Evolutionary conservation across 2,888 invertebrate genomes (phyloP), one percentile per base, ranked within the genome.

Genomic region (Nectonema munidae): DNA sequence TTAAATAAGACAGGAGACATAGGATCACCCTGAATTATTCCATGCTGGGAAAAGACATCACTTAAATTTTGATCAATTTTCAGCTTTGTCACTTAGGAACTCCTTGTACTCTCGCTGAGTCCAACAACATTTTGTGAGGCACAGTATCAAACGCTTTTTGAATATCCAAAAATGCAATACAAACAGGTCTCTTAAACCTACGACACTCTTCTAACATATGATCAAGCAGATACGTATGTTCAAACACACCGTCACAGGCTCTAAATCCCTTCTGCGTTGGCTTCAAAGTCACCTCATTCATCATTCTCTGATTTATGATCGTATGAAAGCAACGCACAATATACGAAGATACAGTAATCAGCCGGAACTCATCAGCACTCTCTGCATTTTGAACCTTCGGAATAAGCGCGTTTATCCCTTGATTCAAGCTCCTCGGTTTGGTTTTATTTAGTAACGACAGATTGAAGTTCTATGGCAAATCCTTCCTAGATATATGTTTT

Each of bases 81-180:
- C n/a, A n/a, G n/a, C n/a, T n/a, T n/a, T n/a, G n/a, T n/a, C n/a
- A n/a, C n/a, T n/a, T n/a, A n/a, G n/a, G n/a, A 1, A 44, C 29
- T 6, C 39, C 37, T 35, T 11, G 2, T 40, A 34, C 21, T 3
- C 18, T 3, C 1, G 45, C 29, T 2, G 42, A 16, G 3, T 4
- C 4, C 5, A 36, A 15, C n/a, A 44, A 42, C 14, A 35, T 2
- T 37, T 39, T 0, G 41, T 54, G 53, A 11, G 53, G 50, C 2
- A 55, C 42, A 3, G 50, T 50, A 0, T 49, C 50, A 42, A 55
- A 54, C 2, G 55, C 54, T 21, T 55, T 56, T 4, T 49, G 40
- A 3, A 54, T 42, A 39, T 56, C 52, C 29, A 55, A 41, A 50
- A 51, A 54, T 3, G 51, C 49, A 1, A 54, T 44, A 11, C 45